Conservation (phyloP, 2,888 invertebrate genomes). For the Catocala sponsa region DNA sequence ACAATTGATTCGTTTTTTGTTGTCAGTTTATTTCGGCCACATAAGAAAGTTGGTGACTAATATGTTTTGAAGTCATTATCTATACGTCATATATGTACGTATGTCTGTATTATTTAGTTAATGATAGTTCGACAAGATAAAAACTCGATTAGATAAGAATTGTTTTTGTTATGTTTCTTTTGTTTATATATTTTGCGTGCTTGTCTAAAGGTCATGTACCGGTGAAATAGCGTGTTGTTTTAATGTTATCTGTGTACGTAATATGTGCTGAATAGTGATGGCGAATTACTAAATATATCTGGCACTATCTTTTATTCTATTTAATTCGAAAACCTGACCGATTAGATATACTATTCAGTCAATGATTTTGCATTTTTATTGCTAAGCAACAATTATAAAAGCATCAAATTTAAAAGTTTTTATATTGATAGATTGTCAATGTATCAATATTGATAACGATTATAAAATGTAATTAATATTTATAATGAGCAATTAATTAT, state of each 20-base stretch:
- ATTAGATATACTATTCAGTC: no score
- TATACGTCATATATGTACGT: slow-evolving; percentile 17
- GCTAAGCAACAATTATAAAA: no score
- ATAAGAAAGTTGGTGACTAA: slow-evolving; percentile 22
- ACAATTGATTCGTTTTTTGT: slow-evolving; percentile 13
- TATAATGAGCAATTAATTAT: no score
- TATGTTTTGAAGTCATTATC: slow-evolving; percentile 34
- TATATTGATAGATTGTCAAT: no score
- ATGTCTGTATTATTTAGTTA: slow-evolving; percentile 24
- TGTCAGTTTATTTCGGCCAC: slow-evolving; percentile 10
- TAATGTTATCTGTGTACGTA: background rate
- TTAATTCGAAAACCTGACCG: no score
- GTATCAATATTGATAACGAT: no score
- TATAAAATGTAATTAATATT: no score
- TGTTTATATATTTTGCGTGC: slow-evolving; percentile 19
- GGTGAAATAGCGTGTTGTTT: background rate
- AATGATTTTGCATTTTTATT: no score
- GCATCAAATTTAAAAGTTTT: no score
- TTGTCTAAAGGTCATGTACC: slow-evolving; percentile 20
- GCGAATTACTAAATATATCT: no score
- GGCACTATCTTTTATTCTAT: no score
- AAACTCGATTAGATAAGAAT: slow-evolving; percentile 30
- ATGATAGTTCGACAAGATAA: slow-evolving; percentile 36
- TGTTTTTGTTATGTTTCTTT: slow-evolving; percentile 32
- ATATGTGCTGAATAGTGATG: slow-evolving; percentile 6